phyloP scores from a whole-genome alignment of 2,113 vertebrate genomes.

The Dasypus novemcinctus region DNA sequence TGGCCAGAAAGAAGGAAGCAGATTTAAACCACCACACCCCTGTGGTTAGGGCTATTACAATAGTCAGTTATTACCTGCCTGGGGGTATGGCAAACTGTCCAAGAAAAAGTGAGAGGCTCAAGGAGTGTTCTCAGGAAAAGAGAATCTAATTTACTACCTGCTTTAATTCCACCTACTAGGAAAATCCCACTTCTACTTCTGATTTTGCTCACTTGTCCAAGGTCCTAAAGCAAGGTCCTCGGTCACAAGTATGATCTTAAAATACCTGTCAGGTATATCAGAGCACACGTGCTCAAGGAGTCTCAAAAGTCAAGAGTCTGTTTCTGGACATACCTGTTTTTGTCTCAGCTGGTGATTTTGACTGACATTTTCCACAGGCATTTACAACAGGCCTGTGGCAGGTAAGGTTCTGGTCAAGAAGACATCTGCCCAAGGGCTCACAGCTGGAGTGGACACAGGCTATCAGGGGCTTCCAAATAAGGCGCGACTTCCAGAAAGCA shows the following conservation, averaged over 20 bases:
- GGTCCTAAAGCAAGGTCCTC: not conserved
- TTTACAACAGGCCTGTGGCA: not conserved
- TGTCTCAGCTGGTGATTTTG: not conserved
- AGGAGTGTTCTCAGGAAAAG: not conserved
- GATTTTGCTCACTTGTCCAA: not conserved
- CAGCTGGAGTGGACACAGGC: accelerated
- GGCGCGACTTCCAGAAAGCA: not conserved
- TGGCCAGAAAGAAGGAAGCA: not conserved
- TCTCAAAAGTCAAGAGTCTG: not conserved
- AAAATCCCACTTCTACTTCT: not conserved
- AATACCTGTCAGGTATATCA: accelerated
- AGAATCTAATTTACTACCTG: not conserved
- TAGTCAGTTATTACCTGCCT: not conserved
- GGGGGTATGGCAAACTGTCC: not conserved
- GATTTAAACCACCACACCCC: not conserved
- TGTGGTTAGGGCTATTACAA: not conserved
- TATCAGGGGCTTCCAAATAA: not conserved
- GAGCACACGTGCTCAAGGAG: not conserved
- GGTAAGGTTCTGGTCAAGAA: not conserved
- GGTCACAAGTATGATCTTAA: not conserved
- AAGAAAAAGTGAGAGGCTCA: not conserved
- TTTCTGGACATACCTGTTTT: not conserved
- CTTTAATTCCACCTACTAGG: not conserved
- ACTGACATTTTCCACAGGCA: accelerated
- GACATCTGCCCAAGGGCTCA: not conserved